These are phyloP conservation scores for Dicycla oo DNA, from an alignment of 2,888 invertebrate species.

Conservation along the genomic window DNA sequence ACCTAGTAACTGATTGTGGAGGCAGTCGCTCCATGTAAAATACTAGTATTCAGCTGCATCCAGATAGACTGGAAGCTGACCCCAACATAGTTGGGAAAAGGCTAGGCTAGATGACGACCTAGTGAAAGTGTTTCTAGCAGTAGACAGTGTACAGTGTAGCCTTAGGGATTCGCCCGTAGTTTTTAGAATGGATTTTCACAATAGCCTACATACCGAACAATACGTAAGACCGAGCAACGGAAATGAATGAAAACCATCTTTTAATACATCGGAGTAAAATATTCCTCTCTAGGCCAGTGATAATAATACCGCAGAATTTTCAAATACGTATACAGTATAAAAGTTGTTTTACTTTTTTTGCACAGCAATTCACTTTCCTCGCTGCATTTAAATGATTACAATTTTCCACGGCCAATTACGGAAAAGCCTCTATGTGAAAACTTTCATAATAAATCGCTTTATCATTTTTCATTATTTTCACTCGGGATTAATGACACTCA, in stretches of 20 bases:
- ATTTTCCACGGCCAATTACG: slow-evolving; percentile 27
- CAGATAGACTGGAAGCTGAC: too few species aligned
- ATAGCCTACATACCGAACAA: slow-evolving; percentile 53
- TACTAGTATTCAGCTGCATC: too few species aligned
- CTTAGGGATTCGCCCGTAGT: slow-evolving; percentile 31
- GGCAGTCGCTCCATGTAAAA: too few species aligned
- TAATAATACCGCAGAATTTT: slow-evolving; percentile 24
- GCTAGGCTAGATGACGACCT: too few species aligned
- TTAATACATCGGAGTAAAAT: slow-evolving; percentile 42
- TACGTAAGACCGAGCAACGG: slow-evolving; percentile 35
- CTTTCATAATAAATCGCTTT: slow-evolving; percentile 36
- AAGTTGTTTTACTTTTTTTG: not conserved
- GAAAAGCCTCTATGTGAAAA: slow-evolving; percentile 26
- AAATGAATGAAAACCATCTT: slow-evolving; percentile 52
- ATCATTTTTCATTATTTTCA: slow-evolving; percentile 33
- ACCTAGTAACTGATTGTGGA: too few species aligned
- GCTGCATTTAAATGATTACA: slow-evolving; percentile 6
- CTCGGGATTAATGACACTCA: slow-evolving; percentile 23
- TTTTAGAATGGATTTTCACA: slow-evolving; percentile 45
- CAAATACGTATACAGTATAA: not conserved
- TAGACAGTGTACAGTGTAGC: slow-evolving; percentile 19
- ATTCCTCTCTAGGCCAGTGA: slow-evolving; percentile 21
- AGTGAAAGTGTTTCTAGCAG: slow-evolving; percentile 5
- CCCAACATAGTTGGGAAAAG: too few species aligned
- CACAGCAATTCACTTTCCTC: not conserved